Percentiles rank a stretch among this genome's conserved stretches.
phyloP scores from a whole-genome alignment of 2,113 vertebrate genomes.

The Sceloporus tristichus region DNA sequence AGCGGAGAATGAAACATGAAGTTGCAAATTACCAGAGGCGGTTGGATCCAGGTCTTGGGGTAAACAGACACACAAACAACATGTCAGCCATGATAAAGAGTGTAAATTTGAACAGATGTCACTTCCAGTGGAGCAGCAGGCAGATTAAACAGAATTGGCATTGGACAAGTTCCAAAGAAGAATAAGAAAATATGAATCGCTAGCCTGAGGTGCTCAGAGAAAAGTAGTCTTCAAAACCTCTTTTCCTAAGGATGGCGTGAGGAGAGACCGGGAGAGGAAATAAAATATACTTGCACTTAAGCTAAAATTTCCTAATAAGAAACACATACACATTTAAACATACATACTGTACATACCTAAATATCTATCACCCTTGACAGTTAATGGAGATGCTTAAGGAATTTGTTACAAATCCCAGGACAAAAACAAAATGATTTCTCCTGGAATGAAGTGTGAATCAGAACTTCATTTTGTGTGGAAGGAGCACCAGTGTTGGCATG shows the following conservation, averaged over 20 bases:
- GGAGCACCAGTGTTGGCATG: background rate
- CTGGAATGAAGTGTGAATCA: too few species aligned
- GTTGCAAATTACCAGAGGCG: conserved; percentile 78
- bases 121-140: conserved; percentile 80
- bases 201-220: conserved; percentile 40
- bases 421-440: background rate
- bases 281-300: too few species aligned
- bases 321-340: too few species aligned
- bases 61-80: conserved; percentile 81
- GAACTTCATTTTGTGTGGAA: background rate
- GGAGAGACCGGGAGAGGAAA: too few species aligned
- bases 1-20: conserved; percentile 66
- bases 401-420: background rate
- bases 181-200: conserved; percentile 67
- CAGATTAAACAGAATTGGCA: conserved; percentile 79
- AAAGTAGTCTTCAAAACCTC: conserved; percentile 60
- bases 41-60: conserved; percentile 74
- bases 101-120: conserved; percentile 85
- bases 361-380: too few species aligned
- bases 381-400: background rate
- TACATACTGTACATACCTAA: too few species aligned
- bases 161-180: conserved; percentile 76
- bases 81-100: conserved; percentile 80
- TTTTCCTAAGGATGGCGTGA: background rate
- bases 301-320: too few species aligned